A percentile compares a stretch with the other conserved stretches of the same genome.
phyloP scores from a whole-genome alignment of 2,888 invertebrate species.

The Microchrysa polita region DNA sequence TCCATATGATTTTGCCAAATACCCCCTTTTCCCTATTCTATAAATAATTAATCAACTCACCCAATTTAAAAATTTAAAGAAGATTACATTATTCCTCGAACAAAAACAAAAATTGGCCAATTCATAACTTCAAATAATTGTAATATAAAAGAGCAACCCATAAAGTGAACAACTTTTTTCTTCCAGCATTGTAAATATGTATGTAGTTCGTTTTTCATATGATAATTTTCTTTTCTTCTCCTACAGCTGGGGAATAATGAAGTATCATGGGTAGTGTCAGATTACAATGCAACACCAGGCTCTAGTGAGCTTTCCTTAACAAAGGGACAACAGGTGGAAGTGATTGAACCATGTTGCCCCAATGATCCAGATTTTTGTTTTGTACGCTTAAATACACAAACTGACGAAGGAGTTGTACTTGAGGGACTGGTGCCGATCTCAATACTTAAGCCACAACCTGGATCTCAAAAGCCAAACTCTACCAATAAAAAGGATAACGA shows the following conservation, averaged over 20 bases:
- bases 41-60: too few species aligned
- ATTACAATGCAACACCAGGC: slow-evolving; percentile 79
- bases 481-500: slow-evolving; percentile 60
- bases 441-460: slow-evolving; percentile 80
- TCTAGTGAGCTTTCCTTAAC: slow-evolving; percentile 83
- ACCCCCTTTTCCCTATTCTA: too few species aligned
- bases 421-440: slow-evolving; percentile 85
- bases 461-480: slow-evolving; percentile 59
- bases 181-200: too few species aligned
- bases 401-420: slow-evolving; percentile 67
- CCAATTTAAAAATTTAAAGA: too few species aligned
- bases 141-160: too few species aligned
- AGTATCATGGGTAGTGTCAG: slow-evolving; percentile 91
- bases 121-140: too few species aligned
- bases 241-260: slow-evolving; percentile 81
- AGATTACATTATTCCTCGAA: too few species aligned
- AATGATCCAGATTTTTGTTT: slow-evolving; percentile 76
- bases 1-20: too few species aligned
- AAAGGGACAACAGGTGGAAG: slow-evolving; percentile 94
- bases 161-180: too few species aligned
- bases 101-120: too few species aligned
- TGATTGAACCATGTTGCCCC: slow-evolving; percentile 77
- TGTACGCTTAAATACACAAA: slow-evolving; percentile 71
- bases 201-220: too few species aligned
- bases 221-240: slow-evolving; percentile 49